Base-by-base conservation (phyloP, 37 sponge, comb jelly and placozoan species). In the Dysidea cf. avara region DNA sequence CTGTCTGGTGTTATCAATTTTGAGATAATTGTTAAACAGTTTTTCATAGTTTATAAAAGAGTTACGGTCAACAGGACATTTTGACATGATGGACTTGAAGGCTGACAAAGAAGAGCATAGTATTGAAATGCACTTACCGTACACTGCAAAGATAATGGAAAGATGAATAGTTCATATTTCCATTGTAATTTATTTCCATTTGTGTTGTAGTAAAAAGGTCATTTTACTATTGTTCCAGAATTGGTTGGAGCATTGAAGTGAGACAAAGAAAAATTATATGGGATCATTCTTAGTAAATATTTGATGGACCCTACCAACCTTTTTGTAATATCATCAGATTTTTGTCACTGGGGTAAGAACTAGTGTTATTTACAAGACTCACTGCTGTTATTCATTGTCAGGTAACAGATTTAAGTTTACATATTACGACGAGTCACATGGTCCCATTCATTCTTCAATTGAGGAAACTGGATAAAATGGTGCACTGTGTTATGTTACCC, bases 71-170 rank as follows among this genome's bases (percentile, higher is more conserved):
- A 87, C 80, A 14, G 92, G 89, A 9, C 39, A 77, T 43, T 95
- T 95, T 88, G 88, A 88, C n/a, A 51, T 28, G 40, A 80, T 94
- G 84, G 34, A 74, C 28, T 61, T 57, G 24, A 61, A 39, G 14
- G 83, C 72, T 39, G 99, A 97, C 63, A 92, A 97, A 53, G 83
- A 86, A 7, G 99, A 97, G 50, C 99, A 97, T 74, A 97, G 99
- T 51, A 86, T 97, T 50, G 99, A 97, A 53, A 97, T 97, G 99
- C 99, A 97, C 26, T 81, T 94, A 1, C 89, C 99, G 20, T 97
- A 89, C 62, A 71, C 94, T 47, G 99, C 99, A 73, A 94, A 94
- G 70, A 87, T 94, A 59, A 87, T 90, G 96, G 83, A 91, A 77
- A 85, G 89, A 83, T 88, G 35, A 48, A 67, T 7, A 1, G 34